phyloP scores from a whole-genome alignment of 92 coral and sea anemone species.

The Heliopora coerulea region DNA sequence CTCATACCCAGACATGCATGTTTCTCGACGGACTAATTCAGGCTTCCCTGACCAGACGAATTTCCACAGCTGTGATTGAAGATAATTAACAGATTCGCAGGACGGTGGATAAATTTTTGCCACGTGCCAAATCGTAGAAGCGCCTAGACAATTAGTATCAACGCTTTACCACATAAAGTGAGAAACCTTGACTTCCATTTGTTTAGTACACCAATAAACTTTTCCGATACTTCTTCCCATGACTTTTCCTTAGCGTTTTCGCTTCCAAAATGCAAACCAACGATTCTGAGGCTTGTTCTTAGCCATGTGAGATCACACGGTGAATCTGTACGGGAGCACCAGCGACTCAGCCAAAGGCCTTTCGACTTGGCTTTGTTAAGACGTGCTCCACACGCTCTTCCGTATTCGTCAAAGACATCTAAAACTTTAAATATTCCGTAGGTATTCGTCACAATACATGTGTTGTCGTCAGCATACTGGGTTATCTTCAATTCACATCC shows the following conservation, averaged over 20 bases:
- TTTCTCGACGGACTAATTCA: constrained; percentile 5
- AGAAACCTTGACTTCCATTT: constrained; percentile 43
- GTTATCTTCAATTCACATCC: not conserved
- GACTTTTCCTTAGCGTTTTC: not conserved
- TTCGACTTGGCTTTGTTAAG: constrained; percentile 27
- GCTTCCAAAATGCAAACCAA: constrained; percentile 23
- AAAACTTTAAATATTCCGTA: constrained; percentile 5
- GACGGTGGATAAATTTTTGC: constrained; percentile 29
- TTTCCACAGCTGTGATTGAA: not conserved
- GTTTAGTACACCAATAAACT: not conserved
- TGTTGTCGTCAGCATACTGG: constrained; percentile 49
- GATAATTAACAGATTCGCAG: not conserved
- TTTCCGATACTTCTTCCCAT: not conserved
- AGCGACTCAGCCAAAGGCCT: constrained; percentile 48
- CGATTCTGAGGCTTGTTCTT: constrained; percentile 5
- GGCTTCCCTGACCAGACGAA: constrained; percentile 25
- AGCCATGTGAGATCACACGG: constrained; percentile 33
- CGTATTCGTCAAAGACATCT: constrained; percentile 18
- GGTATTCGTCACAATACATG: constrained; percentile 2
- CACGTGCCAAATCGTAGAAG: constrained; percentile 43
- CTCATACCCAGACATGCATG: not conserved
- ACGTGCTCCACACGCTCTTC: constrained; percentile 17
- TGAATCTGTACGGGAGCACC: constrained; percentile 1
- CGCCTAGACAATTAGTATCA: constrained; percentile 31
- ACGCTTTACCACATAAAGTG: constrained; percentile 45